Evolutionary conservation across 1,140 invertebrate genomes (phyloP).

Genomic region (Leptoteleia sp.): DNA sequence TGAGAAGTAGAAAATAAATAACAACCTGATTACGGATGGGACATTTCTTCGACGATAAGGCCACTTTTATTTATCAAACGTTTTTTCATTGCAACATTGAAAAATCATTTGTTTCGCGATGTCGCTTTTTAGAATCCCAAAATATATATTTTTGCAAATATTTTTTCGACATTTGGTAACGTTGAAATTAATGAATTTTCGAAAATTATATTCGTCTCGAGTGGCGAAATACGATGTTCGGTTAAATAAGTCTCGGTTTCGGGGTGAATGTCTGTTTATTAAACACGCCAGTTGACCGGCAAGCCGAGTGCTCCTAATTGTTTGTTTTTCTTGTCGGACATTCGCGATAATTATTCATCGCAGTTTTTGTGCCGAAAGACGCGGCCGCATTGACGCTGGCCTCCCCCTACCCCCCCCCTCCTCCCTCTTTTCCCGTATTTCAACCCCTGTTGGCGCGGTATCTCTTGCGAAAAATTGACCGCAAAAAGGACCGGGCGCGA

Average conservation of each 20-base stretch:
- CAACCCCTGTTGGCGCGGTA: conserved; percentile 34
- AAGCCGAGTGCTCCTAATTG: conserved; percentile 75
- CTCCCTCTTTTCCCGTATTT: conserved; percentile 49
- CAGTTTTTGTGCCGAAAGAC: conserved; percentile 72
- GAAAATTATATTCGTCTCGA: too few species aligned
- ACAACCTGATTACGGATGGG: too few species aligned
- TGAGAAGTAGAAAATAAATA: too few species aligned
- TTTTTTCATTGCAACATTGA: too few species aligned
- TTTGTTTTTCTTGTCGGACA: conserved; percentile 77
- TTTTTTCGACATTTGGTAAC: too few species aligned
- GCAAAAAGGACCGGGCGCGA: conserved; percentile 69
- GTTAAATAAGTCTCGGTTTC: conserved; percentile 32
- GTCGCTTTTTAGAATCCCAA: too few species aligned
- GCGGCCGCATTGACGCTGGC: conserved; percentile 68
- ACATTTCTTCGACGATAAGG: too few species aligned
- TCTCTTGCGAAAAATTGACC: conserved; percentile 72
- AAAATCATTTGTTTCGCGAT: too few species aligned
- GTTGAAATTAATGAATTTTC: too few species aligned
- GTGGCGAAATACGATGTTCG: conserved; percentile 9
- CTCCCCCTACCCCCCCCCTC: conserved; percentile 16
- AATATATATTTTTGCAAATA: too few species aligned
- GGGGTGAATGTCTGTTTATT: conserved; percentile 67
- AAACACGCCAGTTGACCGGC: conserved; percentile 76
- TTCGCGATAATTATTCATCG: conserved; percentile 79
- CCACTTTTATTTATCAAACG: too few species aligned